Conservation (phyloP, 2,797 vertebrate genomes). For the Simalia tracyae region DNA sequence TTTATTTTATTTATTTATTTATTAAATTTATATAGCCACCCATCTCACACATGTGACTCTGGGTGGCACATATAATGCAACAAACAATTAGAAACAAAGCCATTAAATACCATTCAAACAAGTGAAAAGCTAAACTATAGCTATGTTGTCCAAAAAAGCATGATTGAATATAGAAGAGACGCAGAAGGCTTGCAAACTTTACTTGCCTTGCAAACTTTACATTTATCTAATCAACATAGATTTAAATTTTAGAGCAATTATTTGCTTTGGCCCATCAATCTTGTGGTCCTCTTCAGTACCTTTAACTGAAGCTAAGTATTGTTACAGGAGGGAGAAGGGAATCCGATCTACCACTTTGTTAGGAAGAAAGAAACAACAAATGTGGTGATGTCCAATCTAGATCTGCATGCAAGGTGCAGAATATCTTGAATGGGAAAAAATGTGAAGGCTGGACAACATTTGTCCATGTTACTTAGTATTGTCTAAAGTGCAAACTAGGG, state of each 20-base stretch:
- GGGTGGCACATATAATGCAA: not conserved
- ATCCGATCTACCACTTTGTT: not conserved
- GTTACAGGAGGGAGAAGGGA: not conserved
- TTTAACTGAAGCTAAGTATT: not conserved
- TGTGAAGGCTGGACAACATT: not conserved
- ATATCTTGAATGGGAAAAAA: not conserved
- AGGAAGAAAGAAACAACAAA: not conserved
- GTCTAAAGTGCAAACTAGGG: not conserved
- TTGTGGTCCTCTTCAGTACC: not conserved
- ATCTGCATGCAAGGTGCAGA: not conserved
- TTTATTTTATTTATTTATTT: not conserved
- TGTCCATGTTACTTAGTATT: not conserved
- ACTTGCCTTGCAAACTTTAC: constrained; percentile 91
- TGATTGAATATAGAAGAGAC: constrained; percentile 42
- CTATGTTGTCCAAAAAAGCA: not conserved
- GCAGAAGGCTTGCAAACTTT: constrained; percentile 70
- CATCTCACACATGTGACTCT: not conserved
- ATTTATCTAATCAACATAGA: constrained; percentile 94
- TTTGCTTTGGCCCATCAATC: constrained; percentile 75
- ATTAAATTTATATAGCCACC: not conserved
- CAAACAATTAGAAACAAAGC: not conserved
- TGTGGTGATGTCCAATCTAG: not conserved
- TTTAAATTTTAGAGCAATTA: constrained; percentile 98
- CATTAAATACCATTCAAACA: not conserved
- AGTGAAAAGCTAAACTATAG: not conserved